Evolutionary conservation across 2,888 invertebrate genomes (phyloP).

Genomic region (Apodemia mormo): DNA sequence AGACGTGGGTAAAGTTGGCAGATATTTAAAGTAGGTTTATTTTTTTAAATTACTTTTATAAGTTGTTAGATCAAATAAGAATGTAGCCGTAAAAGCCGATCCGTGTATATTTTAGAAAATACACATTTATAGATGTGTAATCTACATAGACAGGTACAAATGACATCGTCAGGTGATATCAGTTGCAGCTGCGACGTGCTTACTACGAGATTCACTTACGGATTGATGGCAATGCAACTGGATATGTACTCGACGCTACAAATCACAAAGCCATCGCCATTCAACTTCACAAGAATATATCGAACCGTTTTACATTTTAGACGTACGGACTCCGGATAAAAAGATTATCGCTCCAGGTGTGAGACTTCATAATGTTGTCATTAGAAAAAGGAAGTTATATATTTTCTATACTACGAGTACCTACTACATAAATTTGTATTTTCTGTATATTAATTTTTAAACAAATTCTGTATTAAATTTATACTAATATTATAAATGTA

Average conservation of each 20-base stretch:
- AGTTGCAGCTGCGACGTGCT: constrained; percentile 62
- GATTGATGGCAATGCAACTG: constrained; percentile 67
- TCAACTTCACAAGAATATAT: constrained; percentile 29
- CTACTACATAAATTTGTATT: no score
- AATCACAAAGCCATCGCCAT: constrained; percentile 47
- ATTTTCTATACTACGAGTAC: no score
- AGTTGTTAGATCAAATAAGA: no score
- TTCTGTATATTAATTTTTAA: no score
- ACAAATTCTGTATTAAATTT: no score
- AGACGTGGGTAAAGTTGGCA: no score
- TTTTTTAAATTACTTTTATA: no score
- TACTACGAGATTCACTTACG: constrained; percentile 60
- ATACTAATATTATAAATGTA: no score
- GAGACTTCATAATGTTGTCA: neutral
- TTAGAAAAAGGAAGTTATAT: no score
- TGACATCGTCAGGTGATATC: constrained; percentile 70
- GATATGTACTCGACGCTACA: constrained; percentile 53
- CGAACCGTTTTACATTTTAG: constrained; percentile 24
- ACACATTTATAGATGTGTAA: constrained; percentile 40
- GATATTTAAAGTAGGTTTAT: no score
- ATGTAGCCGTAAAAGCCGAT: neutral
- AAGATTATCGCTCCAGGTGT: constrained; percentile 20
- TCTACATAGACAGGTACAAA: constrained; percentile 62
- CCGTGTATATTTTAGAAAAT: neutral
- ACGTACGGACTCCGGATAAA: neutral